Evolutionary conservation across 2,888 invertebrate species (phyloP).

Genomic region (Terebella lapidaria): DNA sequence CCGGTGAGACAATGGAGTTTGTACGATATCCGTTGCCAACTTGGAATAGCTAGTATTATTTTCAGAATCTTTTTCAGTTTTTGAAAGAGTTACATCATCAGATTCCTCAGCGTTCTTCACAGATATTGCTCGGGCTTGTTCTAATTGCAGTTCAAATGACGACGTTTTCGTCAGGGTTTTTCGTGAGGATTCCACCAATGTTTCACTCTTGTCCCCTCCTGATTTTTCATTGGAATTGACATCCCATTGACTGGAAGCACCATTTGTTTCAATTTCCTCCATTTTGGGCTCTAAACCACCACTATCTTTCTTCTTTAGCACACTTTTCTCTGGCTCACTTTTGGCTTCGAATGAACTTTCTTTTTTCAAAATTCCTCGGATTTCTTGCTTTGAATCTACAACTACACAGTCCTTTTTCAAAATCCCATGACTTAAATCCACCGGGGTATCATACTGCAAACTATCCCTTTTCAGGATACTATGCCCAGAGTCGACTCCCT

Average conservation of each 20-base stretch:
- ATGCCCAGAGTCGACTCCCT: neutral
- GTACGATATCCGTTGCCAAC: neutral
- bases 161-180: neutral
- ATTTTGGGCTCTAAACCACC: neutral
- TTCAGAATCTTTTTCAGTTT: neutral
- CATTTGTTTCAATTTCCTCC: neutral
- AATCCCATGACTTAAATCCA: neutral
- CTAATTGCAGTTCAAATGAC: neutral
- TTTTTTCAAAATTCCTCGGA: slow-evolving; percentile 11
- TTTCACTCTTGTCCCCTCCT: neutral
- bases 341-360: slow-evolving; percentile 5
- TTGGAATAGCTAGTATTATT: too few species aligned
- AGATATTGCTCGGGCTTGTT: too few species aligned
- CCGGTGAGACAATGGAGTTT: neutral
- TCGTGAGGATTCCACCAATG: neutral
- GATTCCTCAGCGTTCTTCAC: neutral
- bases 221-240: neutral
- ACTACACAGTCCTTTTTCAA: neutral
- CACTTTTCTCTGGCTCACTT: slow-evolving; percentile 3
- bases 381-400: neutral
- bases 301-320: slow-evolving; percentile 4
- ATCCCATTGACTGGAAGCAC: neutral
- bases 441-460: neutral
- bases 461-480: neutral
- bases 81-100: neutral